phyloP scores from a whole-genome alignment of 2,113 vertebrate genomes.

The Alouatta palliata region DNA sequence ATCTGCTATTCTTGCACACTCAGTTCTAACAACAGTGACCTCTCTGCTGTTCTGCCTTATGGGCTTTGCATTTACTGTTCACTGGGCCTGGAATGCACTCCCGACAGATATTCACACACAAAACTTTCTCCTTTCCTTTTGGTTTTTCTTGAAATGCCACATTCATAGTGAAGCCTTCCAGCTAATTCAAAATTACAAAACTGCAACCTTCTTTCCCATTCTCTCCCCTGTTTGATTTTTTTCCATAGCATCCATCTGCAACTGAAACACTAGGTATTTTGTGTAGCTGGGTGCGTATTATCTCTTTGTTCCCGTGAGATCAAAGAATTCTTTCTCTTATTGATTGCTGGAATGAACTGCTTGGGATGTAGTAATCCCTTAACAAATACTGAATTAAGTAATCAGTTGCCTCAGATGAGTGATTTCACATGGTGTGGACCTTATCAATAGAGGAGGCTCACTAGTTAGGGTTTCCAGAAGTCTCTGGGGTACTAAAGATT shows the following conservation, averaged over 20 bases:
- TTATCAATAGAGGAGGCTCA: not conserved
- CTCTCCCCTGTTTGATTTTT: not conserved
- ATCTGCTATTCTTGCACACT: not conserved
- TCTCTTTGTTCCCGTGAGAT: not conserved
- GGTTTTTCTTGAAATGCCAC: conserved; percentile 5
- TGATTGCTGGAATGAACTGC: not conserved
- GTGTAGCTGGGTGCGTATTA: not conserved
- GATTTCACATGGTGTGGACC: not conserved
- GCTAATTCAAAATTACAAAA: conserved; percentile 14
- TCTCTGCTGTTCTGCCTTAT: not conserved
- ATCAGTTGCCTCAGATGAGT: not conserved
- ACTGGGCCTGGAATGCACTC: not conserved
- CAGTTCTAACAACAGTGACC: not conserved
- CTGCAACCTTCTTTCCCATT: not conserved
- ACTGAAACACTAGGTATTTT: not conserved
- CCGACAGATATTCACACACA: not conserved
- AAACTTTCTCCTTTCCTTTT: not conserved
- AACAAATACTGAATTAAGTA: not conserved
- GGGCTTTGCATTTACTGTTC: not conserved
- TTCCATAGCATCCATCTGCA: not conserved
- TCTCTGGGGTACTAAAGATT: not conserved
- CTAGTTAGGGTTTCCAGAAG: not conserved
- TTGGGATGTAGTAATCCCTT: not conserved
- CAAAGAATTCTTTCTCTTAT: not conserved
- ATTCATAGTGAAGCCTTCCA: not conserved